A percentile compares a stretch with the other conserved stretches of the same genome.
phyloP scores from a whole-genome alignment of 2,888 invertebrate genomes.

The Thera britannica region DNA sequence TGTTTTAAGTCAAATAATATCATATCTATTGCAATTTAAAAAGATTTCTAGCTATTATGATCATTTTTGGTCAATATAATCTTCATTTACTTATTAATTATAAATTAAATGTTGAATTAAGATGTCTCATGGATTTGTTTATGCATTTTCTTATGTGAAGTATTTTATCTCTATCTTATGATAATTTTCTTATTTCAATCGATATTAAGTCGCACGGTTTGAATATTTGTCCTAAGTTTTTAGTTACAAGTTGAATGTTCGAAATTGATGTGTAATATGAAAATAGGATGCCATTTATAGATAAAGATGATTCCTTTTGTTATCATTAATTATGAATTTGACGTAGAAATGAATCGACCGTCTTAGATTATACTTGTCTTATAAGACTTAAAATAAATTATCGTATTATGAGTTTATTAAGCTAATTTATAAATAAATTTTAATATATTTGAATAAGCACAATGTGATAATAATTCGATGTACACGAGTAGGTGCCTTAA shows the following conservation, averaged over 20 bases:
- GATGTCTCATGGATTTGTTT: background rate
- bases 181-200: background rate
- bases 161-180: background rate
- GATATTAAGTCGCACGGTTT: background rate
- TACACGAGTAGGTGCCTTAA: constrained; percentile 56
- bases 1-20: background rate
- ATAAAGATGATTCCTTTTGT: background rate
- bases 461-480: constrained; percentile 57
- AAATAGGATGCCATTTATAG: background rate
- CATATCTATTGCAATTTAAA: background rate
- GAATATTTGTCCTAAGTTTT: background rate
- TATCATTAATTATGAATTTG: background rate
- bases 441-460: constrained; percentile 47
- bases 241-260: no score
- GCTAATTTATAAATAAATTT: background rate
- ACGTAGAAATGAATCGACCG: background rate
- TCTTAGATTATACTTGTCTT: no score
- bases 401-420: background rate
- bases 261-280: background rate
- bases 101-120: background rate
- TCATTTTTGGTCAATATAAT: constrained; percentile 1
- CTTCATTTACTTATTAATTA: background rate
- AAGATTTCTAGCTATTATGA: background rate
- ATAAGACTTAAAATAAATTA: background rate
- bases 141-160: background rate